Percentiles rank a stretch among this genome's conserved stretches.
Evolutionary conservation across 2,888 invertebrate genomes (phyloP).

Genomic region (Drosophila longiperda): DNA sequence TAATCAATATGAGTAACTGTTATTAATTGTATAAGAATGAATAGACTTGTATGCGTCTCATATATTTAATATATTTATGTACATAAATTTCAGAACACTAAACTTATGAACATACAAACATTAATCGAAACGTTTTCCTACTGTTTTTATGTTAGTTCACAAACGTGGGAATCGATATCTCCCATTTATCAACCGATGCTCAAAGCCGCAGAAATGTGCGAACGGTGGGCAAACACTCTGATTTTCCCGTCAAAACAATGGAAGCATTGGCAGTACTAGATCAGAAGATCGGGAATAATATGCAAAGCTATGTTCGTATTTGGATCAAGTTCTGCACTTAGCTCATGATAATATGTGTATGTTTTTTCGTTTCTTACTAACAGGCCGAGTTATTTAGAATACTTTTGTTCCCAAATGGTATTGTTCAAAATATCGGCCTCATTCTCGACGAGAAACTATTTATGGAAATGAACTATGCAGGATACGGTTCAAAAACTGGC

Average conservation of each 20-base stretch:
- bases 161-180: background rate
- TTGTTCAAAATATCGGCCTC: conserved; percentile 9
- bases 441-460: conserved; percentile 7
- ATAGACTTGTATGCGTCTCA: background rate
- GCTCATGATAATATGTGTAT: background rate
- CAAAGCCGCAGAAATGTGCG: background rate
- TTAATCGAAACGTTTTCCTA: conserved; percentile 1
- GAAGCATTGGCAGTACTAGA: conserved; percentile 2
- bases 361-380: too few species aligned
- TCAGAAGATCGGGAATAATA: background rate
- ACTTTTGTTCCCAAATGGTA: conserved; percentile 4
- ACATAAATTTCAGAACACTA: background rate
- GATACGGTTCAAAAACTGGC: conserved; percentile 2
- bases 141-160: background rate
- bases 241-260: conserved; percentile 7
- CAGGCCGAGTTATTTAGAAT: background rate
- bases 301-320: conserved; percentile 3
- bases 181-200: conserved; percentile 6
- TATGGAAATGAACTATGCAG: conserved; percentile 13
- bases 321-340: too few species aligned
- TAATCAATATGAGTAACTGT: background rate
- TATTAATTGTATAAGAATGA: background rate
- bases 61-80: conserved; percentile 1
- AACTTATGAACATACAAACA: background rate
- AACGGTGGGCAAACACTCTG: background rate